phyloP scores from a whole-genome alignment of 2,888 invertebrate species.

The Schizotus pectinicornis region DNA sequence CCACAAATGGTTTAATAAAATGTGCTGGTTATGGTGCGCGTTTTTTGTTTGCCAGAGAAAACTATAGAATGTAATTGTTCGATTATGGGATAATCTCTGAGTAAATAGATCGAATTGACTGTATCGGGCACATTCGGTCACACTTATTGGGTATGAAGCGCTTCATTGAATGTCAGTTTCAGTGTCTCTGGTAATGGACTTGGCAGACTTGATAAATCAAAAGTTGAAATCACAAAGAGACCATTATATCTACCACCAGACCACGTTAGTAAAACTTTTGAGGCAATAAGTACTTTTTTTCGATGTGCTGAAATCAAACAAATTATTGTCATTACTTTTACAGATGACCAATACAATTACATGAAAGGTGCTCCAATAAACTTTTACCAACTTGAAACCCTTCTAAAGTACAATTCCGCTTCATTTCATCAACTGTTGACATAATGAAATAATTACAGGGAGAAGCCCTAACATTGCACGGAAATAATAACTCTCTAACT shows the following conservation, averaged over 20 bases:
- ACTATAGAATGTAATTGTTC: slow-evolving; percentile 14
- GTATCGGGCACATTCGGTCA: slow-evolving; percentile 6
- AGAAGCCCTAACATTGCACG: slow-evolving; percentile 27
- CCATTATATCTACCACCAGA: too few relatives aligned
- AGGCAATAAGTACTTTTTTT: too few relatives aligned
- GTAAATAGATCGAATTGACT: slow-evolving; percentile 4
- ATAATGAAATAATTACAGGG: slow-evolving; percentile 11
- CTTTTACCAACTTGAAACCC: too few relatives aligned
- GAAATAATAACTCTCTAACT: too few relatives aligned
- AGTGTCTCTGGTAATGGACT: slow-evolving; percentile 12
- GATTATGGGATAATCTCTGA: slow-evolving; percentile 8
- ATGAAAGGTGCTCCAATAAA: neutral
- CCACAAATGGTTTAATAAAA: slow-evolving; percentile 24
- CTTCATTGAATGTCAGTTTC: slow-evolving; percentile 28
- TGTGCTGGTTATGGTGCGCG: slow-evolving; percentile 6
- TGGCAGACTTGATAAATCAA: neutral
- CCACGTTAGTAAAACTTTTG: too few relatives aligned
- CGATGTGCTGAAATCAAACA: too few relatives aligned
- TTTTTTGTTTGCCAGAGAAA: slow-evolving; percentile 17
- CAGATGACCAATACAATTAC: too few relatives aligned
- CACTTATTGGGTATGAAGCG: slow-evolving; percentile 15
- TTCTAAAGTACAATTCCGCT: too few relatives aligned
- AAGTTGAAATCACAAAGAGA: neutral
- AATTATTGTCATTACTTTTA: too few relatives aligned
- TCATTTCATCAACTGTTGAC: too few relatives aligned